Base-by-base conservation (phyloP, 2,888 invertebrate species). In the Pogonocherus hispidulus region DNA sequence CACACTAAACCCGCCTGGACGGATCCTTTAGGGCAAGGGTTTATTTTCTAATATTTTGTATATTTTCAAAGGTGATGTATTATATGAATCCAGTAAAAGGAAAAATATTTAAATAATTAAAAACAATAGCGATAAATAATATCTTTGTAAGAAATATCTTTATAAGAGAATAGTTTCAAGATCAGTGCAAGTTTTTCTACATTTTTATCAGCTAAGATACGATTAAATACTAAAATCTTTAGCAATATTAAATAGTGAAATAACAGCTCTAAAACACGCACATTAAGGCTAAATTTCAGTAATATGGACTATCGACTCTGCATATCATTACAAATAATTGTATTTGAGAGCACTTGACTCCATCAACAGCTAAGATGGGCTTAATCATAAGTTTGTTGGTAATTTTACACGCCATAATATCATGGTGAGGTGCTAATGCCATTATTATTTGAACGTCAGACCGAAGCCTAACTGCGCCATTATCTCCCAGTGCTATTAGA, bases 361-460 rank as follows among this genome's bases (percentile, higher is more conserved):
- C 71, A 71, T 64, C 52, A 62, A 51, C 62, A 32, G 51, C 62
- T 35, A 16, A 35, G 51, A 51, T 51, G 62, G 56, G 35, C 63
- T 66, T 71, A 71, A 72, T 72, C 72, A 72, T 69, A 72, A 72
- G 72, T 67, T 69, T 67, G 70, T 59, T 52, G 68, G 66, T 73
- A 74, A 75, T 77, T 74, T 78, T 72, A 71, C 69, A 66, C 68
- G 72, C 71, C 70, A 74, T 77, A 78, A 79, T 78, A 70, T 71
- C 57, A 71, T 70, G 76, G 70, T 71, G 74, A 80, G 76, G 79
- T 80, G 79, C 75, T 80, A 80, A 80, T 77, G 71, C 76, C 77
- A 76, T 80, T 78, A 80, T 80, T 80, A 80, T 66, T 57, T 65
- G 57, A 51, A 51, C 51, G 62, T 62, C 49, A 62, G 62, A 51